Evolutionary conservation across 2,888 invertebrate species (phyloP).

Genomic region (Andrena marginata): DNA sequence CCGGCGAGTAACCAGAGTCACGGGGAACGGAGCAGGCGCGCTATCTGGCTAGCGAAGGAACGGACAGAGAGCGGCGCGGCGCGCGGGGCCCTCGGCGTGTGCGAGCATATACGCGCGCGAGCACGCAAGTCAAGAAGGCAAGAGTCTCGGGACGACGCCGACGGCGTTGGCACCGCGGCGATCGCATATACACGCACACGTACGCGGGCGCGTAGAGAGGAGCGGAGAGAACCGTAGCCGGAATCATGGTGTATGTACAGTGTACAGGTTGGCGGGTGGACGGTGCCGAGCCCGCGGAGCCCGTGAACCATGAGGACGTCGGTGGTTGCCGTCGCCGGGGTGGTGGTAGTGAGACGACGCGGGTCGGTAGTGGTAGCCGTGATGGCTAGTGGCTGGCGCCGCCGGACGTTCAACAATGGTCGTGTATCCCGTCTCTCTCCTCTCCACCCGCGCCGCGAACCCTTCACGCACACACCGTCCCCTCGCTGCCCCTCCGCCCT

Average conservation of each 20-base stretch:
- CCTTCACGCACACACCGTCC: slow-evolving; percentile 42
- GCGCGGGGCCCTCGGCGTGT: background rate
- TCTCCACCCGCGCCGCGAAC: slow-evolving; percentile 48
- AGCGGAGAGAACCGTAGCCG: slow-evolving; percentile 66
- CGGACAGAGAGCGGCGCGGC: slow-evolving; percentile 20
- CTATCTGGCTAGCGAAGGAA: background rate
- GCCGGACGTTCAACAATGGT: slow-evolving; percentile 83
- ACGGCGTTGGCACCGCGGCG: background rate
- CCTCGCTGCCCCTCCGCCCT: slow-evolving; percentile 13
- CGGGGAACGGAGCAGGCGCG: slow-evolving; percentile 12
- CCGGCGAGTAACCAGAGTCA: slow-evolving; percentile 65
- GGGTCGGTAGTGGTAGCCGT: slow-evolving; percentile 68
- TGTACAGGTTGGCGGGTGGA: slow-evolving; percentile 72
- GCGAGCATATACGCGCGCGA: slow-evolving; percentile 41
- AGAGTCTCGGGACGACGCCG: slow-evolving; percentile 30
- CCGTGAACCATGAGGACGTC: slow-evolving; percentile 57
- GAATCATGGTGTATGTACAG: slow-evolving; percentile 76
- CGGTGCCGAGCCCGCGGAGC: slow-evolving; percentile 46
- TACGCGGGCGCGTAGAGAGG: slow-evolving; percentile 16
- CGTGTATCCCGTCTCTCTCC: slow-evolving; percentile 60
- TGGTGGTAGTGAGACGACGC: slow-evolving; percentile 60
- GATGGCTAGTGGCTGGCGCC: slow-evolving; percentile 82
- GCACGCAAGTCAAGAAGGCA: slow-evolving; percentile 65
- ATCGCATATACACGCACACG: slow-evolving; percentile 12
- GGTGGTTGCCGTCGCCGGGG: slow-evolving; percentile 61